Evolutionary conservation across 2,797 vertebrate species (phyloP).

Genomic region (Eupleurogrammus muticus): DNA sequence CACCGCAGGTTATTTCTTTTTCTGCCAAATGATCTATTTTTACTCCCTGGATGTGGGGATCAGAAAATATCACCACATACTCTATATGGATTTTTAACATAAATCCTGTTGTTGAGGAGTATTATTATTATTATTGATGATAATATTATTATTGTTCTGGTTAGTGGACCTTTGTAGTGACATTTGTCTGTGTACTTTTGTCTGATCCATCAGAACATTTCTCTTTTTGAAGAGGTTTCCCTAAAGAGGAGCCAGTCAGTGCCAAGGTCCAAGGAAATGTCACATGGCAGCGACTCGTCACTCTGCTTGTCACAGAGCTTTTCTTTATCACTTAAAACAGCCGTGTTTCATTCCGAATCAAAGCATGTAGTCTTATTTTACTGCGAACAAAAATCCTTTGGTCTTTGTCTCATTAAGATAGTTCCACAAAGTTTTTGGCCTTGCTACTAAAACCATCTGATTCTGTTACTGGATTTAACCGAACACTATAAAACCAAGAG

Average conservation of each 20-base stretch:
- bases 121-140: conserved; percentile 57
- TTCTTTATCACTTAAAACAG: conserved; percentile 14
- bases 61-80: conserved; percentile 48
- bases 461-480: conserved; percentile 26
- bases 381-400: neutral
- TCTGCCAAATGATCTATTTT: conserved; percentile 79
- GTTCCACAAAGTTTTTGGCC: conserved; percentile 40
- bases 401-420: conserved; percentile 29
- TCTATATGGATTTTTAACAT: conserved; percentile 41
- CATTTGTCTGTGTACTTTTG: conserved; percentile 74
- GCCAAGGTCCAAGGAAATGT: conserved; percentile 72
- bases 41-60: conserved; percentile 60
- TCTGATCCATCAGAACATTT: conserved; percentile 61
- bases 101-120: conserved; percentile 33
- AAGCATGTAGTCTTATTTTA: conserved; percentile 16
- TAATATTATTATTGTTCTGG: conserved; percentile 57
- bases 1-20: conserved; percentile 50
- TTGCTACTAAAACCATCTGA: conserved; percentile 17
- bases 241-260: conserved; percentile 59
- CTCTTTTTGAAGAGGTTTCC: conserved; percentile 55
- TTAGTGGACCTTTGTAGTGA: conserved; percentile 78
- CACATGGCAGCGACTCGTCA: conserved; percentile 8
- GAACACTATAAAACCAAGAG: conserved; percentile 34
- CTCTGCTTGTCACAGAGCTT: conserved; percentile 2
- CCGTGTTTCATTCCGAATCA: conserved; percentile 24